Conservation (phyloP, 2,113 vertebrate genomes). For the Choloepus hoffmanni region DNA sequence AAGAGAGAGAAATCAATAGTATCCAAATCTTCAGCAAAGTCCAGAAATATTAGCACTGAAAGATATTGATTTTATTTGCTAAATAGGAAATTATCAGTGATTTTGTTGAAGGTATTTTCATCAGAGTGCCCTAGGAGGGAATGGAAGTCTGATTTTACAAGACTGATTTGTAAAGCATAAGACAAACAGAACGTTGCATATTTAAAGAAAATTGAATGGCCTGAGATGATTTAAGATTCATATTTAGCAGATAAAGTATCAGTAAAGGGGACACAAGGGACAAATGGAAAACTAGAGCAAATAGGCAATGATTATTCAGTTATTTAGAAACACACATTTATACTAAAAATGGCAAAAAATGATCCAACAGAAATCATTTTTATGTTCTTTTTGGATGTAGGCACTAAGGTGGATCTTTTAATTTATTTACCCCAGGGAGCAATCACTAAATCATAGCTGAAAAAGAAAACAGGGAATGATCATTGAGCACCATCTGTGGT, state of each 20-base stretch:
- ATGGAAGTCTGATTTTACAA: neutral
- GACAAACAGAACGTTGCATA: neutral
- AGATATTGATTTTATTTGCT: neutral
- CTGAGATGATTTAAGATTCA: neutral
- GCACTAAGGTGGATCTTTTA: neutral
- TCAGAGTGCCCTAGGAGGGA: neutral
- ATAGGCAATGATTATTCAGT: neutral
- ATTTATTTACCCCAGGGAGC: neutral
- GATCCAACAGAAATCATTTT: neutral
- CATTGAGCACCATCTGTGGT: neutral
- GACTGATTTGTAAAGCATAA: neutral
- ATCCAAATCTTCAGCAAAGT: neutral
- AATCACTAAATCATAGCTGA: neutral
- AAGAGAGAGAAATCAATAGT: neutral
- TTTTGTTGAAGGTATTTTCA: neutral
- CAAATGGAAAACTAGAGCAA: neutral
- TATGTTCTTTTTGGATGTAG: neutral
- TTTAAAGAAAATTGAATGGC: slow-evolving; percentile 15
- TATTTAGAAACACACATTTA: neutral
- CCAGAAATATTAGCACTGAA: neutral
- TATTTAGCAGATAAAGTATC: neutral
- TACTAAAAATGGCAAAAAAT: neutral
- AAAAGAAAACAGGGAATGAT: too few species aligned
- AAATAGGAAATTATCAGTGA: neutral
- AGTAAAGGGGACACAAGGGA: neutral